Conservation (phyloP, 2,797 vertebrate species). For the Clarias fuscus region DNA sequence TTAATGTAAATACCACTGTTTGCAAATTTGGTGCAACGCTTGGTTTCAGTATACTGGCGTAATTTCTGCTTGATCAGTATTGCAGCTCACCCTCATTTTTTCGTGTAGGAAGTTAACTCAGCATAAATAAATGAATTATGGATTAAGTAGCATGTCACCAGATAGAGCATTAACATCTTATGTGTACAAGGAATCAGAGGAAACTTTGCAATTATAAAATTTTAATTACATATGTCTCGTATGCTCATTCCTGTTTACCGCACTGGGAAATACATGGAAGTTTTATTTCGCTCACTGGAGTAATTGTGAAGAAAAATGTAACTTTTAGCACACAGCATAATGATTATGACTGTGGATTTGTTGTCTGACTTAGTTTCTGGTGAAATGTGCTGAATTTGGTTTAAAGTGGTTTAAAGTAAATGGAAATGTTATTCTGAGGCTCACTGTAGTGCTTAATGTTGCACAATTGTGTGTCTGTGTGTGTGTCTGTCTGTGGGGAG, state of each 20-base stretch:
- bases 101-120: background rate
- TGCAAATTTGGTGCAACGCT: background rate
- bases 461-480: background rate
- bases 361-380: background rate
- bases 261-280: background rate
- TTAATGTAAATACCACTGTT: background rate
- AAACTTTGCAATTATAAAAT: background rate
- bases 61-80: background rate
- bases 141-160: slow-evolving; percentile 12
- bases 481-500: background rate
- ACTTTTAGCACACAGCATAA: background rate
- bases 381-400: background rate
- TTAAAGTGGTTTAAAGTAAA: background rate
- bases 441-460: background rate
- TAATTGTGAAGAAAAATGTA: background rate
- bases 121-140: slow-evolving; percentile 3
- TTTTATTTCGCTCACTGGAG: background rate
- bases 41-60: background rate
- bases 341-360: background rate
- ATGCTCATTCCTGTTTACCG: background rate
- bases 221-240: background rate
- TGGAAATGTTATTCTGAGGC: background rate
- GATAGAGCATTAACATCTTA: background rate
- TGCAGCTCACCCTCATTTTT: background rate
- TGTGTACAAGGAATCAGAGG: background rate